Base-by-base conservation (phyloP, 2,113 vertebrate species). In the Heteronetta atricapilla region DNA sequence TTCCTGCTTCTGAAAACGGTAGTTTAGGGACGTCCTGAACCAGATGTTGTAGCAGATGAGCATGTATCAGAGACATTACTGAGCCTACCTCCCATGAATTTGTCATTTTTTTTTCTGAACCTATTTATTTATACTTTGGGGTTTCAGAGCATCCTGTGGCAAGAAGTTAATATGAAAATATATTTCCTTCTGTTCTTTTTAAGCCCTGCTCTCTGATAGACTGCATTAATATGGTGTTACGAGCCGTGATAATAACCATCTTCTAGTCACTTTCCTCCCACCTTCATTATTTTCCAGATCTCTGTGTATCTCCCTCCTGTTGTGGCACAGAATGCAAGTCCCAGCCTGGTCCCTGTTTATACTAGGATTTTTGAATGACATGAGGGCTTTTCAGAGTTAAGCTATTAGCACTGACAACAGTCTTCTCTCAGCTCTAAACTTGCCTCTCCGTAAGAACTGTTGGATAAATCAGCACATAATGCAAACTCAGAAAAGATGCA, bases 211-310 rank as follows among this genome's bases (percentile, higher is more conserved):
- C 28, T 25, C 74, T 69, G 70, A 93, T 34, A 80, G 50, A 34
- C 42, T 86, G 56, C 82, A 82, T 69, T 87, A 68, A 44, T 87
- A 79, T 20, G 31, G 70, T 86, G 80, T 44, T 92, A 82, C 31
- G 0, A 76, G 29, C 58, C 90, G 53, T 6, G 62, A 53, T 69
- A 91, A 79, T 52, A 93, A 79, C 52, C 11, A 53, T 73, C 72
- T 88, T 90, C 90, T 85, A 72, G 63, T 69, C 22, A 52, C 33
- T 68, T 90, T 88, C 46, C 56, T 90, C 73, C 48, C 38, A 90
- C 60, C 22, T 92, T 75, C 70, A 33, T 88, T 93, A 81, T 82
- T 94, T 91, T 92, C 66, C 83, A 96, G 81, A 90, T 53, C 42
- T 68, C 42, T 94, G 0, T 23, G 19, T 68, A 31, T 69, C 26